These are phyloP conservation scores for Sternarchorhynchus goeldii DNA, from an alignment of 2,797 vertebrate species.

Conservation along the genomic window DNA sequence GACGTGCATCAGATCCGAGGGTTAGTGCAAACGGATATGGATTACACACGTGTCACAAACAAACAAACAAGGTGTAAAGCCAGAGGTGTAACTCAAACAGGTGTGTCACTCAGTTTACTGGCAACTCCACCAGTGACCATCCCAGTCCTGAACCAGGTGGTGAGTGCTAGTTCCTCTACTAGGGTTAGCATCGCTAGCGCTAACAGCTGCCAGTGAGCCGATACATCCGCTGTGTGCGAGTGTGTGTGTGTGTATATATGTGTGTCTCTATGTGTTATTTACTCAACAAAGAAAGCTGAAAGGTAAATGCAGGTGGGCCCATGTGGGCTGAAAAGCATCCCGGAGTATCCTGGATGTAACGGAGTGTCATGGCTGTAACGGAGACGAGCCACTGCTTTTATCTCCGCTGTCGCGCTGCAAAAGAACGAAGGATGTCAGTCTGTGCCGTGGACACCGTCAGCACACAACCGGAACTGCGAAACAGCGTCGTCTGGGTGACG, in stretches of 20 bases:
- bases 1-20: slow-evolving; percentile 37
- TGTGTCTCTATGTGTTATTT: slow-evolving; percentile 8
- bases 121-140: neutral
- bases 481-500: neutral
- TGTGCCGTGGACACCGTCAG: too few relatives aligned
- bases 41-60: neutral
- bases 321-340: slow-evolving; percentile 1
- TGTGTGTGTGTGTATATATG: slow-evolving; percentile 27
- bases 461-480: too few relatives aligned
- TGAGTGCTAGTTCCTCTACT: neutral
- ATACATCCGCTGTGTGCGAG: slow-evolving; percentile 20
- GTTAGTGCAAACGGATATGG: slow-evolving; percentile 3
- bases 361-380: neutral
- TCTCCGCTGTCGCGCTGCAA: neutral
- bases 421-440: too few relatives aligned
- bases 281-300: neutral
- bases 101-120: neutral
- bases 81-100: too few relatives aligned
- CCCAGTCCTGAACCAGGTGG: too few relatives aligned
- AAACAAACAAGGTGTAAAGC: neutral
- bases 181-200: neutral
- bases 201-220: slow-evolving; percentile 13
- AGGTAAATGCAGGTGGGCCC: slow-evolving; percentile 27
- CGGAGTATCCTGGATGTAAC: neutral
- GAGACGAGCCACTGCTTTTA: neutral